These are phyloP conservation scores for Scolopax bukidnonensis DNA, from an alignment of 2,797 vertebrate species.

Conservation along the genomic window DNA sequence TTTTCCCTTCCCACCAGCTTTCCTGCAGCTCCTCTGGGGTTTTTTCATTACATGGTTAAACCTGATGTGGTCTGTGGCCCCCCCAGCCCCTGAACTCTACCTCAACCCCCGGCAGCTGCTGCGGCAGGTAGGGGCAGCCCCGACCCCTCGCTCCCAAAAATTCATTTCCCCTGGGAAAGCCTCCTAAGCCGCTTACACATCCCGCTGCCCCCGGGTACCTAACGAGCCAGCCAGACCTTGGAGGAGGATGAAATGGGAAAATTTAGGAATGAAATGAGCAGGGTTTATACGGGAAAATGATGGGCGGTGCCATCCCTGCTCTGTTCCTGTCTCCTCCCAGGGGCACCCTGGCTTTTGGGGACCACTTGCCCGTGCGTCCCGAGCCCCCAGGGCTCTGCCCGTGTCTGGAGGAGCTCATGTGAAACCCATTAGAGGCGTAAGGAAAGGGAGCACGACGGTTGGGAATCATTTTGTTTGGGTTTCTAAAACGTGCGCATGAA, in stretches of 20 bases:
- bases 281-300: neutral
- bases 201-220: neutral
- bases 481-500: constrained; percentile 37
- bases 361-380: neutral
- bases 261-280: neutral
- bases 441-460: constrained; percentile 1
- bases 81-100: neutral
- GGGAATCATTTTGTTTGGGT: constrained; percentile 14
- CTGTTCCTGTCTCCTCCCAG: rapidly evolving
- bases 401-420: constrained; percentile 4
- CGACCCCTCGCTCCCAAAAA: neutral
- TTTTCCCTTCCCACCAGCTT: neutral
- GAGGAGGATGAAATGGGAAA: neutral
- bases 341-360: neutral
- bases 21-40: neutral
- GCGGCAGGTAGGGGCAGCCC: neutral
- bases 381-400: neutral
- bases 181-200: neutral
- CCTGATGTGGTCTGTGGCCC: rapidly evolving
- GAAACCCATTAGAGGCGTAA: neutral
- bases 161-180: constrained; percentile 24
- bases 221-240: neutral
- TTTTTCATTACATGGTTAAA: neutral
- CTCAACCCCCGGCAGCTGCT: rapidly evolving
- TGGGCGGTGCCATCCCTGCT: neutral